Conservation (phyloP, 2,113 vertebrate genomes). For the Chiloscyllium plagiosum region DNA sequence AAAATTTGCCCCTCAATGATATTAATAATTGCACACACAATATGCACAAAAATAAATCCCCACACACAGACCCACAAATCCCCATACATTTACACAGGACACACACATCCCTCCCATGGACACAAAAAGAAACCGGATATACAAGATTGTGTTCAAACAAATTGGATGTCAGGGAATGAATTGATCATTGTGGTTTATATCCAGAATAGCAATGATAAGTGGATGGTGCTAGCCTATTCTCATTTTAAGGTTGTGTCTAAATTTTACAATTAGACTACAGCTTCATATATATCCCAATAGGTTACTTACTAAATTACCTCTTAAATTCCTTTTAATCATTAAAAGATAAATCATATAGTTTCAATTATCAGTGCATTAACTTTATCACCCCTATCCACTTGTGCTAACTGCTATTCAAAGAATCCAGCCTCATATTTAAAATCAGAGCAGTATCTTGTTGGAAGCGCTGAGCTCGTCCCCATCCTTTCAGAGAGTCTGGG, state of each 20-base stretch:
- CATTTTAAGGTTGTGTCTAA: neutral
- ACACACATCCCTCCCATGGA: neutral
- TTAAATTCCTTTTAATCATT: neutral
- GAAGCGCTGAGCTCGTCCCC: neutral
- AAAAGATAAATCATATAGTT: neutral
- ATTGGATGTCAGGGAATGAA: neutral
- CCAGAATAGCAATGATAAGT: neutral
- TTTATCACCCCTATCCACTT: neutral
- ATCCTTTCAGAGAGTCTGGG: neutral
- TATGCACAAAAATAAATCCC: neutral
- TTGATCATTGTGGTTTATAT: neutral
- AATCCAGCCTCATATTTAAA: constrained; percentile 2
- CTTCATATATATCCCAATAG: neutral
- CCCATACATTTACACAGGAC: neutral
- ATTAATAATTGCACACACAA: neutral
- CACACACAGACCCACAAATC: neutral
- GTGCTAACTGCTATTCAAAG: neutral
- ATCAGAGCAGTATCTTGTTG: neutral
- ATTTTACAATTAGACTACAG: neutral
- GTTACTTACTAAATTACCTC: neutral
- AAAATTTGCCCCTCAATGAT: neutral
- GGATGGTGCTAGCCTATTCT: neutral
- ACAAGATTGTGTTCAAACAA: neutral
- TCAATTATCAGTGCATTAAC: constrained; percentile 21
- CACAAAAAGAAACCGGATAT: neutral